Evolutionary conservation across 2,113 vertebrate genomes (phyloP), one percentile per base, ranked within the genome.

Genomic region (Falco punctatus): DNA sequence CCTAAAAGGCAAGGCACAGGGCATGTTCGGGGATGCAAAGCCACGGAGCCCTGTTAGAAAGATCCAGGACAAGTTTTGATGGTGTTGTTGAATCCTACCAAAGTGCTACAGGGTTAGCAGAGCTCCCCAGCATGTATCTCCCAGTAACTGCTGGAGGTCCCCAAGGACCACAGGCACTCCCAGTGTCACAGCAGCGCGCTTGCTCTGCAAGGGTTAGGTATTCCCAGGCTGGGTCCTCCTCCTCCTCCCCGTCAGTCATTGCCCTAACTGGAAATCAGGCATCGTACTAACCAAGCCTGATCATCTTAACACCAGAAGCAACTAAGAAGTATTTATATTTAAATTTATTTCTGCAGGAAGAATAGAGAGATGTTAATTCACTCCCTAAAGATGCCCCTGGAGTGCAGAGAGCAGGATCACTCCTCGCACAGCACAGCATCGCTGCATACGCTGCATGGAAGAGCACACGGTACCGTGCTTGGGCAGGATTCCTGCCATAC

Each of bases 281-380:
- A 49, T 8, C 4, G 0, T 7, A 40, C 33, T 69, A 38, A 67
- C 86, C 38, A 23, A 35, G 52, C 5, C 61, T 24, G 30, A 78
- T 33, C 32, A 8, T 3, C 5, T 2, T 20, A 78, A 70, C 70
- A 59, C 55, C 88, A 92, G 52, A n/a, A 89, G 59, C 78, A 40
- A 80, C 44, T 12, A 27, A 48, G 27, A 80, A 65, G 40, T 64
- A 85, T 32, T 64, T 61, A 10, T 62, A 78, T 67, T 80, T 49
- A 55, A 57, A 92, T 86, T 23, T 71, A 20, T 74, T 90, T 86
- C 90, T 77, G 55, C 61, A 57, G 64, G 74, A 71, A 92, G 57
- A 87, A 49, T 8, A 59, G 26, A 57, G 54, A 86, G 82, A 71
- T 20, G 61, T 51, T 69, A 64, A 93, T 75, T 75, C 40, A 16